These are phyloP conservation scores for Garra rufa DNA, from an alignment of 2,113 vertebrate genomes.

Conservation along the genomic window DNA sequence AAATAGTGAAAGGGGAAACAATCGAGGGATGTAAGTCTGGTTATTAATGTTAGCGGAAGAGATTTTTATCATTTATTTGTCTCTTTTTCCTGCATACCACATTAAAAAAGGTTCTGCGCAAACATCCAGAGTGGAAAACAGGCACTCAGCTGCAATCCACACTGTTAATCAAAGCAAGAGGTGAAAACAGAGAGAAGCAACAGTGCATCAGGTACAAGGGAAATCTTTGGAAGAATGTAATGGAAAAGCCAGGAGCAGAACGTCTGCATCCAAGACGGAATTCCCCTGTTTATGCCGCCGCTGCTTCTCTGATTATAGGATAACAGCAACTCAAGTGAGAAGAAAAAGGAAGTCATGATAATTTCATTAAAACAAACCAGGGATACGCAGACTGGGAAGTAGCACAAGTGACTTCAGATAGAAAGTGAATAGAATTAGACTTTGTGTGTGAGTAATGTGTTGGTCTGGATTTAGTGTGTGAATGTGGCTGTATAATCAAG, in stretches of 20 bases:
- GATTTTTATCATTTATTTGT: conserved; percentile 41
- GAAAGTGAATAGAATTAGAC: conserved; percentile 18
- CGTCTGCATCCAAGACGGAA: conserved; percentile 34
- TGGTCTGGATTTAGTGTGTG: not conserved
- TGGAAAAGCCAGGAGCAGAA: conserved; percentile 44
- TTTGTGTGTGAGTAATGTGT: conserved; percentile 28
- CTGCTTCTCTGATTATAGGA: conserved; percentile 42
- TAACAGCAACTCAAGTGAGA: conserved; percentile 36
- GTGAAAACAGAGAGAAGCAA: not conserved
- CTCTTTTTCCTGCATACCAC: conserved; percentile 29
- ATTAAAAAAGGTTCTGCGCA: not conserved
- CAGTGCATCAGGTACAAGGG: not conserved
- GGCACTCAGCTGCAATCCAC: not conserved
- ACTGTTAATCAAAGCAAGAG: conserved; percentile 4
- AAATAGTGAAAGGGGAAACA: conserved; percentile 46
- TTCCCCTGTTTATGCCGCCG: conserved; percentile 1
- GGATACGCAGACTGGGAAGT: not conserved
- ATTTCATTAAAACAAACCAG: conserved; percentile 34
- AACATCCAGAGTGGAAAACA: not conserved
- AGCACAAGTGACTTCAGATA: not conserved
- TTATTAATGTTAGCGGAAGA: conserved; percentile 45
- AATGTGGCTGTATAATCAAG: not conserved
- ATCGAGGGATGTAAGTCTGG: conserved; percentile 51
- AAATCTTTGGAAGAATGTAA: not conserved
- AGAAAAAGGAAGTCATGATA: conserved; percentile 46